These are phyloP conservation scores for Microctonus brassicae DNA, from an alignment of 2,888 invertebrate species.

Conservation along the genomic window DNA sequence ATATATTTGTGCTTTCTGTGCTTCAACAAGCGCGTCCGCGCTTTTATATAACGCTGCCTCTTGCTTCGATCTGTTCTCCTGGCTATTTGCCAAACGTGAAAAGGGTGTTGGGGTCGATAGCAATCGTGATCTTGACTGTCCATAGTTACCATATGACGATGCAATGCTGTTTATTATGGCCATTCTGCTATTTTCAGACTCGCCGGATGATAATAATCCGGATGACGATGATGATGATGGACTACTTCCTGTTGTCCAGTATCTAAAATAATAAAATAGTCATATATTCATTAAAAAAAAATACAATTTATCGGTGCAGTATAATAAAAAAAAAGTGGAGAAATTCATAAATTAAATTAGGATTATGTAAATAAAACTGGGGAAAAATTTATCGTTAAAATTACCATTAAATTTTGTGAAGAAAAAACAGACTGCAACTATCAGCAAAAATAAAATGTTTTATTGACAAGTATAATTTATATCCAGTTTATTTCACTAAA, in stretches of 20 bases:
- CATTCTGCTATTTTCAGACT: conserved; percentile 58
- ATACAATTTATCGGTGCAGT: too few species aligned
- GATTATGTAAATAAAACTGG: too few species aligned
- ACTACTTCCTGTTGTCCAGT: conserved; percentile 57
- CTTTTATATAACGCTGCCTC: background rate
- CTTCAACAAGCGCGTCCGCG: conserved; percentile 12
- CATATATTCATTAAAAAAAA: too few species aligned
- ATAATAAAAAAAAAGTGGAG: too few species aligned
- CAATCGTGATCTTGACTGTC: conserved; percentile 8
- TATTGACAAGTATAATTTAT: background rate
- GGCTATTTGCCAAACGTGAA: conserved; percentile 17
- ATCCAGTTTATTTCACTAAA: background rate
- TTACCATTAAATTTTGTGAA: too few species aligned
- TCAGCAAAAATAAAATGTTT: too few species aligned
- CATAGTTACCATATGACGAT: conserved; percentile 54
- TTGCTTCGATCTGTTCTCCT: conserved; percentile 30
- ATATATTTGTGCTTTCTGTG: conserved; percentile 54
- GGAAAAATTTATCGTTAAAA: too few species aligned
- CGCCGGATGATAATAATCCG: conserved; percentile 49
- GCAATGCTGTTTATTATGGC: conserved; percentile 63
- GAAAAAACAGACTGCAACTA: too few species aligned
- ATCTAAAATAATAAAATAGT: conserved; percentile 49
- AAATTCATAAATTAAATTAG: background rate
- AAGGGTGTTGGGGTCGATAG: conserved; percentile 14
- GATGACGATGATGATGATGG: conserved; percentile 27